Evolutionary conservation across 2,797 vertebrate genomes (phyloP), one percentile per base, ranked within the genome.

Genomic region (Ctenochaetus hawaiiensis): DNA sequence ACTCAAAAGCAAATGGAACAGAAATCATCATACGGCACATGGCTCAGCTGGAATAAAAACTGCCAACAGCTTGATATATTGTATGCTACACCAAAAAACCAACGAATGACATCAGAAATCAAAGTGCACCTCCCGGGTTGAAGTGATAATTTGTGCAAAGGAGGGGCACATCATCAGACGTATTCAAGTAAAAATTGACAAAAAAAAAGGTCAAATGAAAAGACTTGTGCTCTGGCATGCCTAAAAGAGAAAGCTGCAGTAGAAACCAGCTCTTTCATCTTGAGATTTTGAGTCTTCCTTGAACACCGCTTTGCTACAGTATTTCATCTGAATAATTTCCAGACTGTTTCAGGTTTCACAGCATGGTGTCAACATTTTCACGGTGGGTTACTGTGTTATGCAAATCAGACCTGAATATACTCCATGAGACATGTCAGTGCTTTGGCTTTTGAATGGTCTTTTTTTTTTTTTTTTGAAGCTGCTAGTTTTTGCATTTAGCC

Each of bases 261-360:
- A 97, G 97, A 98, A 98, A 97, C 98, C 97, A 98, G 98, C 97
- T 99, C 98, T 98, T 98, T 97, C 96, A 93, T 94, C 96, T 94
- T 93, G 96, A 97, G 96, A 96, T 90, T 91, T 85, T 84, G 87
- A 92, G 88, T 92, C 86, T 87, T 87, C 74, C 76, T 81, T 68
- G 64, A 83, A 87, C 72, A 78, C 53, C 70, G 79, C 70, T 77
- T 83, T 67, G 41, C 45, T 61, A 30, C 26, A 30, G 26, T 30
- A 18, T 39, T 81, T 84, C 63, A 67, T 45, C 20, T 61, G 73
- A 87, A 77, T 74, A 41, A 83, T 81, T 84, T 85, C 72, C 78
- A 63, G 75, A 82, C 74, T 86, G 70, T 67, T 87, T 84, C 66
- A 81, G 75, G 56, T 49, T 82, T 85, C 85, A 88, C 87, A 92